Percentiles rank a stretch among this genome's conserved stretches.
Conservation (phyloP, 2,888 invertebrate genomes). For the Euplexia lucipara region DNA sequence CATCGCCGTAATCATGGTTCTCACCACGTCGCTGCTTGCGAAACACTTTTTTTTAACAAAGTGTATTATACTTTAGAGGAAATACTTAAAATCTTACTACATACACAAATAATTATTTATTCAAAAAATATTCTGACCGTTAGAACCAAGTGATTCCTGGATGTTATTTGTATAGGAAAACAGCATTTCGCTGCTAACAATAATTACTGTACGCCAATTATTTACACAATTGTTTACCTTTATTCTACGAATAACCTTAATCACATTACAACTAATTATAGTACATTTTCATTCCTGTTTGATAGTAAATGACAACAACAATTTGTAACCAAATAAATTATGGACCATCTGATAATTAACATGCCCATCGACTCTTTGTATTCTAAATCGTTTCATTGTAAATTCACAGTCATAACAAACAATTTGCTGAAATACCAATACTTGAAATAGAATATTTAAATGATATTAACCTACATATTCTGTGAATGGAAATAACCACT, state of each 20-base stretch:
- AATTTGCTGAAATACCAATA: not conserved
- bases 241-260: constrained; percentile 5
- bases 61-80: too few species aligned
- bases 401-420: constrained; percentile 27
- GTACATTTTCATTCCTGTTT: constrained; percentile 13
- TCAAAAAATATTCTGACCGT: not conserved
- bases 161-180: too few species aligned
- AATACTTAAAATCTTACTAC: too few species aligned
- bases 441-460: not conserved
- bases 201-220: constrained; percentile 15
- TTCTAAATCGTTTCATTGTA: constrained; percentile 17
- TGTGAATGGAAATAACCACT: not conserved
- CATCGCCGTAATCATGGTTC: too few species aligned
- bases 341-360: constrained; percentile 29
- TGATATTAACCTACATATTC: not conserved
- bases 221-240: constrained; percentile 10
- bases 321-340: constrained; percentile 30
- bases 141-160: too few species aligned
- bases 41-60: too few species aligned
- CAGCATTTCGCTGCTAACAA: too few species aligned
- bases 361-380: constrained; percentile 26
- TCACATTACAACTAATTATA: constrained; percentile 12
- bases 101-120: too few species aligned
- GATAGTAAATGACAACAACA: constrained; percentile 32
- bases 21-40: too few species aligned